Percentiles rank a stretch among this genome's conserved stretches.
These are phyloP conservation scores for Vanacampus margaritifer DNA, from an alignment of 2,113 vertebrate genomes.

Conservation along the genomic window DNA sequence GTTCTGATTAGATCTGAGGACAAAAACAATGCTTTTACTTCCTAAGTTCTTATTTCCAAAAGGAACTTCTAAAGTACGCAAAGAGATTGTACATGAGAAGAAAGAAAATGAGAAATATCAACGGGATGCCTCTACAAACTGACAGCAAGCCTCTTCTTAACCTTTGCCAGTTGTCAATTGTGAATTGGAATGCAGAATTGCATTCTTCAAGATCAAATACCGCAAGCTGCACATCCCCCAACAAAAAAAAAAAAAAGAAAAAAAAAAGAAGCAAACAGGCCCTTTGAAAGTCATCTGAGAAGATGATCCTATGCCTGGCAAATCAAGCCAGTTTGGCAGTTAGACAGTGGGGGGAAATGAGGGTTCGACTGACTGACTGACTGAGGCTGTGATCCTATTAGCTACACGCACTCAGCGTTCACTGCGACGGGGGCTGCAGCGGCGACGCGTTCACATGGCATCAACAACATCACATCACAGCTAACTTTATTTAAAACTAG, in stretches of 20 bases:
- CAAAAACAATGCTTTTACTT: too few relatives aligned
- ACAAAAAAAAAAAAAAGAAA: conserved; percentile 58
- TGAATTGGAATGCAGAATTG: conserved; percentile 28
- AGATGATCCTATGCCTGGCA: conserved; percentile 57
- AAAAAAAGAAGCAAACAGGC: conserved; percentile 39
- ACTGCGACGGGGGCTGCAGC: conserved; percentile 46
- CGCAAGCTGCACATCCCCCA: conserved; percentile 49
- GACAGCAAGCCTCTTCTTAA: not conserved
- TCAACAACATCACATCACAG: conserved; percentile 13
- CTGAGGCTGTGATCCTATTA: conserved; percentile 65
- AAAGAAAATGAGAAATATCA: not conserved
- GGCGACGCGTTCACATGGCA: conserved; percentile 42
- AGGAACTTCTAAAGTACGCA: too few relatives aligned
- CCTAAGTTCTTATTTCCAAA: too few relatives aligned
- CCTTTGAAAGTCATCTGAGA: conserved; percentile 57
- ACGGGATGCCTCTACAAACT: not conserved
- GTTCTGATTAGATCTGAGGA: too few relatives aligned
- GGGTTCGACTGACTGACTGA: conserved; percentile 48
- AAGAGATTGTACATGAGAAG: too few relatives aligned
- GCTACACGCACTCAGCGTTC: conserved; percentile 41
- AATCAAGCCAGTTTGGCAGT: conserved; percentile 59
- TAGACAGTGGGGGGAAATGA: conserved; percentile 55
- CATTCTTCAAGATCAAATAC: conserved; percentile 44
- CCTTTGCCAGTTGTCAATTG: not conserved
- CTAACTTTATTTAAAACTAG: not conserved